These are phyloP conservation scores for Ptiloglossa arizonensis DNA, from an alignment of 1,140 invertebrate genomes.

Conservation along the genomic window DNA sequence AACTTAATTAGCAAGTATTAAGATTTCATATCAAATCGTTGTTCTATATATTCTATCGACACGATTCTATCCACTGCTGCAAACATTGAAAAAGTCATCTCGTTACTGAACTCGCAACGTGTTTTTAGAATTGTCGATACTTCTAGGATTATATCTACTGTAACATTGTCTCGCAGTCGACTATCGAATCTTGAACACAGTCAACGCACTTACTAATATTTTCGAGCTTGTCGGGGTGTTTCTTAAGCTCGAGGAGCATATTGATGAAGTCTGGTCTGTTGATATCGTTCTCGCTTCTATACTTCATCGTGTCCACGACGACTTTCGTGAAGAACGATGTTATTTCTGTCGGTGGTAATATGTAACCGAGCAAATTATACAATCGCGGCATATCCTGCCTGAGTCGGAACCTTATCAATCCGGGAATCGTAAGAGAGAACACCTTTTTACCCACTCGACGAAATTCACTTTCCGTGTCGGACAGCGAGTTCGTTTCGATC, in stretches of 20 bases:
- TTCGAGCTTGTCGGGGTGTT: constrained; percentile 40
- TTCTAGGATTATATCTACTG: too few species aligned
- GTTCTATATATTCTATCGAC: too few species aligned
- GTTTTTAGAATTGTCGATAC: too few species aligned
- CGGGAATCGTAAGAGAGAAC: constrained; percentile 34
- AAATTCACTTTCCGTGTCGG: constrained; percentile 80
- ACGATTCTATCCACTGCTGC: too few species aligned
- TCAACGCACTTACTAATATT: constrained; percentile 70
- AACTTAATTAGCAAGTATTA: neutral
- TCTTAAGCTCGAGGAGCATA: constrained; percentile 82
- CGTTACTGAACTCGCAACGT: too few species aligned
- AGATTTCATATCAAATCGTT: too few species aligned
- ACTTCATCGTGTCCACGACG: constrained; percentile 78
- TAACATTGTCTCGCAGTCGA: too few species aligned
- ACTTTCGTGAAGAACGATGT: constrained; percentile 81
- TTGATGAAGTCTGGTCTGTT: constrained; percentile 83
- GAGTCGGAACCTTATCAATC: too few species aligned
- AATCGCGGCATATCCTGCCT: constrained; percentile 62
- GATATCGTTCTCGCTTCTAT: constrained; percentile 80
- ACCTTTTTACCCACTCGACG: constrained; percentile 73
- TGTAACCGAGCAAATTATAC: constrained; percentile 58
- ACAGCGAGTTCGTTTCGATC: constrained; percentile 80
- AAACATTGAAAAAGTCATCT: too few species aligned
- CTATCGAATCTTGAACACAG: too few species aligned
- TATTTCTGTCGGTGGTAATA: too few species aligned